Percentiles rank a stretch among this genome's conserved stretches.
Conservation (phyloP, 2,888 invertebrate genomes). For the Pyrrhia umbra region DNA sequence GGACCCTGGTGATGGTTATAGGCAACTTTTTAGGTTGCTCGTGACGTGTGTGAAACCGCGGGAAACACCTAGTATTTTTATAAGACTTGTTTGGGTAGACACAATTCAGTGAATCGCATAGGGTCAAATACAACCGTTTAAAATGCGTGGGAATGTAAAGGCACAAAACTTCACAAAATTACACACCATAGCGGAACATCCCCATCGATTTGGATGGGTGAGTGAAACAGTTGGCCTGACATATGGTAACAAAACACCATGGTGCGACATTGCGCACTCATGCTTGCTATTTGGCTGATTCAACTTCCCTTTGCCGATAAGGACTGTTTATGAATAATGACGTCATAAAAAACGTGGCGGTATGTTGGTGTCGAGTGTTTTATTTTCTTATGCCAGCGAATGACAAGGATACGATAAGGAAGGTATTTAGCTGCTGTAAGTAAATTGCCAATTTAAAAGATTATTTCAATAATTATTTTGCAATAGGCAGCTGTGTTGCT, state of each 20-base stretch:
- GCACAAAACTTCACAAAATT: constrained; percentile 55
- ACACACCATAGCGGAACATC: constrained; percentile 21
- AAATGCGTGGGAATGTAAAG: constrained; percentile 56
- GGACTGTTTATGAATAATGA: constrained; percentile 45
- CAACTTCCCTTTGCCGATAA: constrained; percentile 42
- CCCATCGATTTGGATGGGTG: constrained; percentile 61
- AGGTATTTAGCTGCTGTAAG: not conserved
- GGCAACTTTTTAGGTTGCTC: too few species aligned
- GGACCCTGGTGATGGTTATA: too few species aligned
- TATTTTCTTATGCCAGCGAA: constrained; percentile 12
- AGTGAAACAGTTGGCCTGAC: constrained; percentile 55
- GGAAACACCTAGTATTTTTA: too few species aligned
- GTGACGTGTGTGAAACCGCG: too few species aligned
- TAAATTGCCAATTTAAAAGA: not conserved
- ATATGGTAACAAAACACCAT: constrained; percentile 55
- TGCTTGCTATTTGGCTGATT: constrained; percentile 28
- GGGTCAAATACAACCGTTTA: too few species aligned
- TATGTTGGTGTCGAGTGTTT: constrained; percentile 17
- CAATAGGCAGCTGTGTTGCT: too few species aligned
- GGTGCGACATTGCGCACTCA: not conserved
- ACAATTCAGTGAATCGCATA: too few species aligned
- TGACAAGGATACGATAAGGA: not conserved
- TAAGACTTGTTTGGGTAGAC: too few species aligned
- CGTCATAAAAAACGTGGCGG: constrained; percentile 36
- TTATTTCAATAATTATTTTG: too few species aligned